Evolutionary conservation across 2,888 invertebrate species (phyloP).

Genomic region (Bombyx huttoni): DNA sequence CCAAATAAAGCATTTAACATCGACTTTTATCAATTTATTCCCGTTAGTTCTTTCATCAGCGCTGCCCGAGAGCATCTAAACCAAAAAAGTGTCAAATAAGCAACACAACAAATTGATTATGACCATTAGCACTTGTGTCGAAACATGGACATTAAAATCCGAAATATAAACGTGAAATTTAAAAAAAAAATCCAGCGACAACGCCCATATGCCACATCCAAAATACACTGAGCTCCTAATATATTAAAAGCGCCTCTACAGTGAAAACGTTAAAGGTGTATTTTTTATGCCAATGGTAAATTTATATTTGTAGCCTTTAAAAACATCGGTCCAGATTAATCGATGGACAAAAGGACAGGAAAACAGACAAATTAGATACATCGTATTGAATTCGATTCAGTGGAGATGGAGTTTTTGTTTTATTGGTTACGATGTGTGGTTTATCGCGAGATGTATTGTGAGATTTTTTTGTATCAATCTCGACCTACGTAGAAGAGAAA

Average conservation of each 20-base stretch:
- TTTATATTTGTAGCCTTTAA: conserved; percentile 16
- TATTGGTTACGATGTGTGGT: neutral
- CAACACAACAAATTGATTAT: conserved; percentile 42
- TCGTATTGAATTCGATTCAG: conserved; percentile 32
- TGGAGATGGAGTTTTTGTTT: neutral
- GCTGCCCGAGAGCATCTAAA: neutral
- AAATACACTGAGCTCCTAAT: neutral
- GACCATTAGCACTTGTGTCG: conserved; percentile 56
- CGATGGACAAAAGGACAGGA: conserved; percentile 35
- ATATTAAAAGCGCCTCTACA: conserved; percentile 10
- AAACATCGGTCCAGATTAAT: conserved; percentile 62
- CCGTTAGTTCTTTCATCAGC: conserved; percentile 5
- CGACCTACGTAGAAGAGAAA: neutral
- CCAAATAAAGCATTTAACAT: conserved; percentile 13
- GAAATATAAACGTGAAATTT: conserved; percentile 44
- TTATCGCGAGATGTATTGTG: neutral
- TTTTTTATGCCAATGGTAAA: neutral
- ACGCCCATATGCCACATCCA: conserved; percentile 30
- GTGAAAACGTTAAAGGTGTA: neutral
- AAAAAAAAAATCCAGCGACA: conserved; percentile 52
- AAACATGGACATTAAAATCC: conserved; percentile 51
- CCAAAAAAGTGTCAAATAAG: conserved; percentile 2
- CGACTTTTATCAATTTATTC: conserved; percentile 1
- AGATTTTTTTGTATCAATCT: neutral
- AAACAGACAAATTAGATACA: conserved; percentile 65